Base-by-base conservation (phyloP, 2,797 vertebrate genomes). In the Ciconia nigra region DNA sequence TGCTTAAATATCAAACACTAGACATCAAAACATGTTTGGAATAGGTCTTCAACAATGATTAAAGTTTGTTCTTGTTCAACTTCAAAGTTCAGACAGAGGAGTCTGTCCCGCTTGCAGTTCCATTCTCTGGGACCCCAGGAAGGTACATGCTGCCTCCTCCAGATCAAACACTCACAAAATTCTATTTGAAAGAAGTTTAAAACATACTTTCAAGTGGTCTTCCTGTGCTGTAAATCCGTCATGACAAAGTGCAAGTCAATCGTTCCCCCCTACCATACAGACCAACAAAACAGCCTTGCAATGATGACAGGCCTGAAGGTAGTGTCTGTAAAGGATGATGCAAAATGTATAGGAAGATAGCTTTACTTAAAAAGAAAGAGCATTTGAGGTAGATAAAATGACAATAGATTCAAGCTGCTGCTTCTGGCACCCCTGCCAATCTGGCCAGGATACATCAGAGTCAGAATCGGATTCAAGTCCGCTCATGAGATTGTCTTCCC, bases 231-330 rank as follows among this genome's bases (percentile, higher is more conserved):
- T 95, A 94, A 95, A 92, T 87, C 91, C 91, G 81, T 41, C 94
- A 96, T 37, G 90, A 96, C 89, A 93, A 96, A 95, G 95, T 89
- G 71, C 92, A 93, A 96, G 87, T 94, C 97, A 97, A 93, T 95
- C 95, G 83, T 93, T 89, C 63, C 63, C 29, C 12, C 11, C 63
- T 49, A 57, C 41, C 84, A 57, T 2, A 57, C 26, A 62, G 72
- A 78, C 15, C 67, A 93, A 90, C 88, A 65, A 91, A 95, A 80
- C 76, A 83, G 52, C 37, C 52, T 28, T 54, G 61, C 61, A 54
- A 51, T 33, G 72, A 77, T 52, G 69, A 78, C 9, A 73, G 28
- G 66, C 16, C 59, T 49, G 47, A 84, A 94, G 61, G 62, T n/a
- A 69, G 17, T 46, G 25, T 66, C 77, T 39, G 58, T 41, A 92